A percentile compares a stretch with the other conserved stretches of the same genome.
phyloP scores from a whole-genome alignment of 2,797 vertebrate species.

The Gambelia wislizenii region DNA sequence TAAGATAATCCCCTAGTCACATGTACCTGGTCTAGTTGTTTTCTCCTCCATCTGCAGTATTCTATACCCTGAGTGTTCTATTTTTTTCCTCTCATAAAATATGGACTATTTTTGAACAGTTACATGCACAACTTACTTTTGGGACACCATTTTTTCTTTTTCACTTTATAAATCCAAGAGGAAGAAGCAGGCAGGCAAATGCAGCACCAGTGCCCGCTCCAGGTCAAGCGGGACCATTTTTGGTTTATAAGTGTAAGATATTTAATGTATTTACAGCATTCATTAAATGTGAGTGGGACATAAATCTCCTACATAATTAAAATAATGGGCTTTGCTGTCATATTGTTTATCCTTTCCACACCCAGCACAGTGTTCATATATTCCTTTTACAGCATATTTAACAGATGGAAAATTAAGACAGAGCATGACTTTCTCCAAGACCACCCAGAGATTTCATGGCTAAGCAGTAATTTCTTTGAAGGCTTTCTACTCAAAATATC shows the following conservation, averaged over 20 bases:
- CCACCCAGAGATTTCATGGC: conserved; percentile 6
- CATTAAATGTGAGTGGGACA: not conserved
- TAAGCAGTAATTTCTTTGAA: not conserved
- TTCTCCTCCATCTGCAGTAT: not conserved
- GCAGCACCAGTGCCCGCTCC: not conserved
- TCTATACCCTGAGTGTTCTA: not conserved
- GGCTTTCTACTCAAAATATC: not conserved
- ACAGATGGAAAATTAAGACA: conserved; percentile 3
- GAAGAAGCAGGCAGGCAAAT: not conserved
- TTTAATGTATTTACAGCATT: not conserved
- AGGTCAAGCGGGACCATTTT: not conserved
- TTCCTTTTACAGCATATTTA: not conserved
- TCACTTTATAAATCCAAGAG: not conserved
- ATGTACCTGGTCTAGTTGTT: not conserved
- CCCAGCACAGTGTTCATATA: not conserved
- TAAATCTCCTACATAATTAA: conserved; percentile 15
- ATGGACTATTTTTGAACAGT: not conserved
- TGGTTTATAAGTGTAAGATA: not conserved
- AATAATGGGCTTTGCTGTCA: not conserved
- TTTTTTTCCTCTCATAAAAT: not conserved
- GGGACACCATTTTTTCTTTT: not conserved
- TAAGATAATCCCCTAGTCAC: too few species aligned
- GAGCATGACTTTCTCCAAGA: not conserved
- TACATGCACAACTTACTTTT: not conserved
- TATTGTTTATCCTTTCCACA: not conserved